Percentiles rank a stretch among this genome's conserved stretches.
Conservation (phyloP, 2,113 vertebrate species). For the Epinephelus cyanopodus region DNA sequence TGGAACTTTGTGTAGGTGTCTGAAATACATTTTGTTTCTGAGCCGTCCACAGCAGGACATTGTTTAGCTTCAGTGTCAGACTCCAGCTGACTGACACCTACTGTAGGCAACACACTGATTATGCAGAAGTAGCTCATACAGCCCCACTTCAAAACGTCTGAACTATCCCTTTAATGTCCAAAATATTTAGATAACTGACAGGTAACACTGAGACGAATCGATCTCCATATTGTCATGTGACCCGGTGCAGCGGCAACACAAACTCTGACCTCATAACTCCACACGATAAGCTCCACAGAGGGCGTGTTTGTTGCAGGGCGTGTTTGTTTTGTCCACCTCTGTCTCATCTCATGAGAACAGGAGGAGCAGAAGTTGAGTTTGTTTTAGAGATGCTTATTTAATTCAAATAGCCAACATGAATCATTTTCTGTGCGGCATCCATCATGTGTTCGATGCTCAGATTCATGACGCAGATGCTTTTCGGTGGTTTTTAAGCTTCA, state of each 20-base stretch:
- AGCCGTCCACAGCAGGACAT: no score
- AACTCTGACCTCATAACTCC: not conserved
- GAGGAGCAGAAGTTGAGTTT: not conserved
- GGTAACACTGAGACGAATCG: no score
- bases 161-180: no score
- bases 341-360: not conserved
- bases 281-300: not conserved
- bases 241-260: not conserved
- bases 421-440: rapidly evolving
- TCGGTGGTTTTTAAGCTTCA: not conserved
- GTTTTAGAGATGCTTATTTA: not conserved
- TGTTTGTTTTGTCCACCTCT: not conserved
- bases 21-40: no score
- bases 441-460: no score
- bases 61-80: no score
- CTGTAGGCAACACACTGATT: no score
- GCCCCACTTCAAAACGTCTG: no score
- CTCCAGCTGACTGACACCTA: no score
- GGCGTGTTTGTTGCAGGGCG: not conserved
- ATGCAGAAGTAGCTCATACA: no score
- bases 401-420: not conserved
- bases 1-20: no score
- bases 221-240: not conserved
- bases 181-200: no score
- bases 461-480: not conserved